Evolutionary conservation across 2,797 vertebrate genomes (phyloP), one percentile per base, ranked within the genome.

Genomic region (Streptopelia turtur): DNA sequence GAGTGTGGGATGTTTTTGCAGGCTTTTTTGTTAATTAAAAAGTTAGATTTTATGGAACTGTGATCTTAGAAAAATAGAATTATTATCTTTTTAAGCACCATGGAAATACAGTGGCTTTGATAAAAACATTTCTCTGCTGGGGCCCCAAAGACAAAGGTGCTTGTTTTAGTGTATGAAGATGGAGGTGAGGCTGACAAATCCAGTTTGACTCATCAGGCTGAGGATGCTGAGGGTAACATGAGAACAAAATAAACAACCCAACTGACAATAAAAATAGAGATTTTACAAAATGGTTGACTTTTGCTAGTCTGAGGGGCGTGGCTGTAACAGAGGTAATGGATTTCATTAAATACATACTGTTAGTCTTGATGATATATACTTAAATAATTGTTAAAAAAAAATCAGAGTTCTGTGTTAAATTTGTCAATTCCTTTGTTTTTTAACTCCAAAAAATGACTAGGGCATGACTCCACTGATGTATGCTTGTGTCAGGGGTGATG

Each of bases 401-500:
- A 33, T 82, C 28, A 57, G 23, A 70, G 56, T 86, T 87, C 37
- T 87, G n/a, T 95, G 92, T 94, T 97, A 96, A 96, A 96, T 90
- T 63, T 96, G 79, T 97, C 85, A 89, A 94, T 96, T 95, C 84
- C 92, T 96, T 95, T 97, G 93, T 95, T 95, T 97, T 96, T 96
- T 89, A 95, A 96, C 88, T 94, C 95, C 94, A 77, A 96, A 91
- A 93, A 88, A 93, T 96, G 65, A 96, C 83, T 97, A 99, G 98
- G 98, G 98, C 95, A 99, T 99, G 99, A 99, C 99, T 84, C 99
- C 99, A n/a, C 98, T 99, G 97, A 99, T 99, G 99, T 99, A 99
- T 23, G 99, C 99, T 64, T 99, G 99, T 93, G 99, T 99, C 96
- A 98, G 99, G 61, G 99, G 99, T 83, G 99, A 99, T 75, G 99